Evolutionary conservation across 2,797 vertebrate species (phyloP), one percentile per base, ranked within the genome.

Genomic region (Karalla daura): DNA sequence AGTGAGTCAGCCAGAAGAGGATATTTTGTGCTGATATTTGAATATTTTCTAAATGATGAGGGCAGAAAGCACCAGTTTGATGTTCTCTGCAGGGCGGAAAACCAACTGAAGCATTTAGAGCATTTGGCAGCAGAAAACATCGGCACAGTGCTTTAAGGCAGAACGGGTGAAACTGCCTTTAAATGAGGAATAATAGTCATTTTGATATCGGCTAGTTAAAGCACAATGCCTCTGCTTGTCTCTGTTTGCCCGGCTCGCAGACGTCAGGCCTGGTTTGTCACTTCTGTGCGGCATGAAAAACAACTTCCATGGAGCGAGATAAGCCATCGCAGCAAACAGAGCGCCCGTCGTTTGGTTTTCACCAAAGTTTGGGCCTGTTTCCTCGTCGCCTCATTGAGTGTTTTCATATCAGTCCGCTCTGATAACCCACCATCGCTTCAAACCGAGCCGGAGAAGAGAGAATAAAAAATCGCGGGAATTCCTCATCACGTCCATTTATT

Each of bases 351-450:
- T 56, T 46, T 66, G 32, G 11, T 23, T 45, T 44, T 17, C 1
- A 7, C 24, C 28, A 28, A 44, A 33, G 24, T n/a, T 20, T 18
- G n/a, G 4, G 12, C 17, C 37, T 43, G 15, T 28, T 40, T 54
- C 3, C 5, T 45, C 51, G 65, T 60, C 65, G 44, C 65, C 40
- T 56, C 35, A 30, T 61, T 9, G 27, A 54, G 45, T 28, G 53
- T 68, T 64, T 50, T 60, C 24, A 32, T n/a, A 49, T 51, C 56
- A 14, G n/a, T 23, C 5, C 8, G 24, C 46, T 46, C 56, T 3
- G 28, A 64, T 49, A 27, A 3, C 35, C 60, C 41, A 50, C 65
- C 75, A 51, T 75, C 72, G 70, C 59, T 54, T 62, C 66, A 39
- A 54, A 15, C 56, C 58, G 8, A 37, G 41, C 30, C 21, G 51